phyloP scores from a whole-genome alignment of 1,140 invertebrate genomes.

The Heliothis virescens region DNA sequence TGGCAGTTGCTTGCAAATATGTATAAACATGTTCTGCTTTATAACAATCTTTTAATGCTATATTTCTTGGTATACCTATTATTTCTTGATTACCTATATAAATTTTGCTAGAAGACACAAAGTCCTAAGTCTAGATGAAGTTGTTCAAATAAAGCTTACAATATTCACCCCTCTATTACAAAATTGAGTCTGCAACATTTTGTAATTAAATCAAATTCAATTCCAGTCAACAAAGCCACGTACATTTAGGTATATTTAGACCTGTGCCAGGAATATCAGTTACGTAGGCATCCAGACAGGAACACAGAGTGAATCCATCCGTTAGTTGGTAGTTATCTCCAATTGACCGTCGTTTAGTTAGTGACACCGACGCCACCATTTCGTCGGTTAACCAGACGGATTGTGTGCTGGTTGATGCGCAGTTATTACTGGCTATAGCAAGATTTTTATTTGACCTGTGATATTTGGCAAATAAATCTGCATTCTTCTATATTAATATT shows the following conservation, averaged over 20 bases:
- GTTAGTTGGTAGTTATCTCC: slow-evolving; percentile 29
- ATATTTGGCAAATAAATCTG: not conserved
- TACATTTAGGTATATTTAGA: too few relatives aligned
- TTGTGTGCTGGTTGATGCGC: not conserved
- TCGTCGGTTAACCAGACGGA: not conserved
- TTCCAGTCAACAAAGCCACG: not conserved
- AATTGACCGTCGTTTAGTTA: slow-evolving; percentile 29
- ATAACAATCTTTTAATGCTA: too few relatives aligned
- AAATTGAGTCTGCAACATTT: too few relatives aligned
- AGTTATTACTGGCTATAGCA: not conserved
- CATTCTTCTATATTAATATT: not conserved
- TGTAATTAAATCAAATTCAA: not conserved
- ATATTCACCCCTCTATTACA: not conserved
- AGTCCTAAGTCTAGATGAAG: too few relatives aligned
- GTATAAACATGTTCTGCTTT: too few relatives aligned
- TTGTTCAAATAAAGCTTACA: not conserved
- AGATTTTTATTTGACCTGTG: not conserved
- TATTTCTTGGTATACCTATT: too few relatives aligned
- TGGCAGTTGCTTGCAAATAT: too few relatives aligned
- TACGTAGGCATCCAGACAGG: slow-evolving; percentile 24
- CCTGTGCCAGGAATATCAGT: not conserved
- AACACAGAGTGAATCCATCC: slow-evolving; percentile 40
- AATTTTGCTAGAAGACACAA: too few relatives aligned
- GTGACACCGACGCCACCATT: slow-evolving; percentile 4
- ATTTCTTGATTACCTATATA: too few relatives aligned